Evolutionary conservation across 1,140 invertebrate genomes (phyloP).

Genomic region (Eubasilissa regina): DNA sequence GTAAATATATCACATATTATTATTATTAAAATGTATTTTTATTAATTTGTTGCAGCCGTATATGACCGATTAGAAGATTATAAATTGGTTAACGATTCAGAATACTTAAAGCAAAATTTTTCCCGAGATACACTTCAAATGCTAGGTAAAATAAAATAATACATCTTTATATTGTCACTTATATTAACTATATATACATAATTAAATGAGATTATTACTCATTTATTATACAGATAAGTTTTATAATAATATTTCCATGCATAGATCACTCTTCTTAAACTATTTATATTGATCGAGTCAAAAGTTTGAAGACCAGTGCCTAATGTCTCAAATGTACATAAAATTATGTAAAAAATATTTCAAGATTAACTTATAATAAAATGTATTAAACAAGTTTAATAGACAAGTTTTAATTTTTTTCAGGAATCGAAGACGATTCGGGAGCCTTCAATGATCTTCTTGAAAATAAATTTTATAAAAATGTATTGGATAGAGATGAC

Average conservation of each 20-base stretch:
- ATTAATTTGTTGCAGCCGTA: slow-evolving; percentile 32
- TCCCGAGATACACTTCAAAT: not conserved
- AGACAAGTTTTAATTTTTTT: not conserved
- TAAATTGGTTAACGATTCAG: slow-evolving; percentile 18
- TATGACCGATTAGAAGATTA: slow-evolving; percentile 44
- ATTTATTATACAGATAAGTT: too few species aligned
- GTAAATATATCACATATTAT: too few species aligned
- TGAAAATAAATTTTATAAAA: slow-evolving; percentile 49
- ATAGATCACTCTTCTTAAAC: too few species aligned
- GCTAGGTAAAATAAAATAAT: not conserved
- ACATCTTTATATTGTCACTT: not conserved
- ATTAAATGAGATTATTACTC: too few species aligned
- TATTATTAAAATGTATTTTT: too few species aligned
- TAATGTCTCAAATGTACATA: too few species aligned
- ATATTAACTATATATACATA: too few species aligned
- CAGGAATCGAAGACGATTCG: slow-evolving; percentile 27
- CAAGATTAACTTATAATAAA: not conserved
- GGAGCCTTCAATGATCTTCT: slow-evolving; percentile 32
- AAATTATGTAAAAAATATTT: too few species aligned
- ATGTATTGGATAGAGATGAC: slow-evolving; percentile 33
- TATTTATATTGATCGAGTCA: too few species aligned
- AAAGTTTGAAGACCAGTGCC: too few species aligned
- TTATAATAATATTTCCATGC: too few species aligned
- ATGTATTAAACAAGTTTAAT: not conserved
- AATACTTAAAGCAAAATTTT: slow-evolving; percentile 30